Conservation (phyloP, 1,140 invertebrate genomes). For the Diorhabda carinulata region DNA sequence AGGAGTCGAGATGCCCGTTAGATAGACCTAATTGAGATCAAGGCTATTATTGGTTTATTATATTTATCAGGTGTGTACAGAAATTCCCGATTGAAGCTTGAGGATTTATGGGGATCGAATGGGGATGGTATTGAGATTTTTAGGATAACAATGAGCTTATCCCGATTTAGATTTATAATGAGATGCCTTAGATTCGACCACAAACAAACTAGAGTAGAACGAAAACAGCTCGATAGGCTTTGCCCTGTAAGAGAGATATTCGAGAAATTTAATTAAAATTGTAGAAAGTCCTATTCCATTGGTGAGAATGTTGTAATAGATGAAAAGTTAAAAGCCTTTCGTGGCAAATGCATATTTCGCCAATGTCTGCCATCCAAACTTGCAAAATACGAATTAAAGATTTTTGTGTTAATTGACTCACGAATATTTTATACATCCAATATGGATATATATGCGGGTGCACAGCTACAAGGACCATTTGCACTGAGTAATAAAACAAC, state of each 20-base stretch:
- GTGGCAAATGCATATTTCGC: no score
- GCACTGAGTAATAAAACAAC: constrained; percentile 4
- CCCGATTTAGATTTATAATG: constrained; percentile 43
- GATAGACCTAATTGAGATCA: constrained; percentile 8
- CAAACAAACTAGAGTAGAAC: constrained; percentile 28
- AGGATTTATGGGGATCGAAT: constrained; percentile 34
- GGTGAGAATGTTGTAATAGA: constrained; percentile 43
- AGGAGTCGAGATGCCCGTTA: constrained; percentile 22
- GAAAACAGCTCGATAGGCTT: constrained; percentile 41
- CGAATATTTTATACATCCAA: constrained; percentile 27
- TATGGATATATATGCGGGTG: constrained; percentile 41
- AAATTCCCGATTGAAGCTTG: constrained; percentile 27
- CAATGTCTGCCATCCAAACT: constrained; percentile 48
- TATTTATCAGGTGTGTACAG: constrained; percentile 31
- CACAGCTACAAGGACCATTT: constrained; percentile 19
- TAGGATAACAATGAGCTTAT: constrained; percentile 36
- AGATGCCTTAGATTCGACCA: constrained; percentile 20
- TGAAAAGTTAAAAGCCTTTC: constrained; percentile 40
- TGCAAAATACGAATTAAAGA: constrained; percentile 47
- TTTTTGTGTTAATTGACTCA: constrained; percentile 29
- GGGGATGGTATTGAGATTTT: constrained; percentile 41
- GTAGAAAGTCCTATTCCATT: constrained; percentile 27
- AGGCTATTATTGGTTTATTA: constrained; percentile 22
- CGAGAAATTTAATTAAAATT: constrained; percentile 33
- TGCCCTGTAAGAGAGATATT: constrained; percentile 42